Base-by-base conservation (phyloP, 2,888 invertebrate genomes). In the Archips xylosteana region DNA sequence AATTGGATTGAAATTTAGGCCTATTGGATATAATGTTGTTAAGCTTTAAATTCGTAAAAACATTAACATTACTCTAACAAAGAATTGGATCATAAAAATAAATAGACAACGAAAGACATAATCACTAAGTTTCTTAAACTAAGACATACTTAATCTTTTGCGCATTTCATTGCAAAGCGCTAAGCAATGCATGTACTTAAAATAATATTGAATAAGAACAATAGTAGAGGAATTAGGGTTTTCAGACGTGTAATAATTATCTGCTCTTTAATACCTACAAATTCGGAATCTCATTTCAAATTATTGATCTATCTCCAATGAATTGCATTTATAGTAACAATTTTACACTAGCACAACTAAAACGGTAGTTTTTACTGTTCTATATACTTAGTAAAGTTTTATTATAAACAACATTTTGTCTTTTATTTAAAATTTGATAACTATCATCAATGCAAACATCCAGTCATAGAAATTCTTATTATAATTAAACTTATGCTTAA, bases 381-480 rank as follows among this genome's bases (percentile, higher is more conserved):
- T 86, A 85, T 88, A 82, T 87, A 85, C 61, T 85, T 75, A 91
- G 89, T 89, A 91, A 91, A 91, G 79, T 84, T 91, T 91, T 89
- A 87, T 82, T 87, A 90, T 78, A 84, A 84, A 84, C 81, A 71
- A 67, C n/a, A 15, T 36, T 51, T 51, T 10, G n/a, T 49, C 10
- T 79, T 77, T 78, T 57, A 75, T 77, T 79, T 49, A 13, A n/a
- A 49, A n/a, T n/a, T 49, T 5, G 49, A 12, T 12, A 45, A 45
- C 10, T 12, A 45, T 12, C 45, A 3, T 36, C 36, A 36, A 5
- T 36, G 2, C 36, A 5, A 36, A 36, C 36, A 36, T 36, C 4
- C 36, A 36, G 36, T 2, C 36, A 10, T 45, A 5, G 8, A 45
- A 45, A 10, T 45, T 10, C 42, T 9, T 0, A 45, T 45, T 10